Evolutionary conservation across 2,888 invertebrate genomes (phyloP), one percentile per base, ranked within the genome.

Genomic region (Chalcis sispes): DNA sequence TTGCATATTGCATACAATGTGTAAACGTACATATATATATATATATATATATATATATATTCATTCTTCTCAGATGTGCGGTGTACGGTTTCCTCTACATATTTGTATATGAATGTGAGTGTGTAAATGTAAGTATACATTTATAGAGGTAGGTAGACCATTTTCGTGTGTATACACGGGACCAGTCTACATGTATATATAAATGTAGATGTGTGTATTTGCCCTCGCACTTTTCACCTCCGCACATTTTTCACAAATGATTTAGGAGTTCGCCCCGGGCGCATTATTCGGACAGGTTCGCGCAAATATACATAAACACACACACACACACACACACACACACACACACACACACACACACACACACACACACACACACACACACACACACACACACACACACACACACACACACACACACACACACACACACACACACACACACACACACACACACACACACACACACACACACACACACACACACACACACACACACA

Each of bases 211-310:
- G 71, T 36, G 71, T 71, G 59, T 69, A 59, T 59, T 42, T 42
- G 40, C 46, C 58, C 29, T n/a, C 20, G 15, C 52, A 61, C 70
- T 70, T 70, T 61, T 59, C 50, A 29, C 46, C 75, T 59, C 23
- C 54, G 54, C 40, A 25, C 70, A 75, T 79, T 79, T 78, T 77
- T 75, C 77, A 67, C 77, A 67, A 79, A 79, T 80, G 79, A 79
- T 81, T 81, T 77, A 77, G 69, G 27, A 80, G 79, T 79, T 46
- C 20, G 32, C 58, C 23, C 13, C 32, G 7, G n/a, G 13, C 62
- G 46, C 29, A 67, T 52, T 61, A 67, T 52, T 67, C 52, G 25
- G 42, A 61, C n/a, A 27, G 1, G 27, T 27, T 25, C 18, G 4
- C 32, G 1, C 32, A 29, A 29, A 50, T 48, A 64, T 32, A 29